Percentiles rank a stretch among this genome's conserved stretches.
These are phyloP conservation scores for Threskiornis aethiopicus DNA, from an alignment of 2,797 vertebrate species.

Conservation along the genomic window DNA sequence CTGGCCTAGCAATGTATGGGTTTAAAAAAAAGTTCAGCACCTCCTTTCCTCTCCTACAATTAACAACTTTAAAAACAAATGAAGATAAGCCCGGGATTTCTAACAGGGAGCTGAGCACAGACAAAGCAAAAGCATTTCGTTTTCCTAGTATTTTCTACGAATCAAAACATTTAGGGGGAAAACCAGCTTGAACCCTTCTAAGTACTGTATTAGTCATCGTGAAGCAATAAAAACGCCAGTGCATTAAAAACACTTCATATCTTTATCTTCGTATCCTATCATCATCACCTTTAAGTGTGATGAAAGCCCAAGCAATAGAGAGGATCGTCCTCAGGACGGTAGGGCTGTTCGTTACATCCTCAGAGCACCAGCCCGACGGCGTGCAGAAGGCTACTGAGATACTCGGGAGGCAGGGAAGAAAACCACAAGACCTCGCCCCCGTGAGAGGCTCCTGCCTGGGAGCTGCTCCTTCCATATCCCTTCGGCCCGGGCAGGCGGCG, in stretches of 20 bases:
- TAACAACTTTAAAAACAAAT: not conserved
- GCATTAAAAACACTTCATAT: not conserved
- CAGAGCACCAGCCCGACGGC: accelerated
- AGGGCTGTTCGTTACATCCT: not conserved
- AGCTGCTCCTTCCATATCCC: not conserved
- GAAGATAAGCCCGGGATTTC: not conserved
- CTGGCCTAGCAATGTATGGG: not conserved
- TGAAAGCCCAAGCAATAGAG: not conserved
- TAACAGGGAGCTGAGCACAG: not conserved
- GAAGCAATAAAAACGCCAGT: not conserved
- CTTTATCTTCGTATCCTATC: too few species aligned
- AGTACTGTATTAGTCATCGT: not conserved
- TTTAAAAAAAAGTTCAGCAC: not conserved
- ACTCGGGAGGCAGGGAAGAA: not conserved
- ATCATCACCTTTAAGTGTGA: not conserved
- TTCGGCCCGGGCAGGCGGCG: not conserved
- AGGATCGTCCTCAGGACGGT: accelerated
- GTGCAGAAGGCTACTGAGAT: not conserved
- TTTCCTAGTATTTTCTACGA: not conserved
- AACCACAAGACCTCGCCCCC: accelerated
- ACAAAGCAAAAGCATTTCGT: not conserved
- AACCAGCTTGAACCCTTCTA: not conserved
- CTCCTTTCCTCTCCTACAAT: not conserved
- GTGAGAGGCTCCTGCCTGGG: not conserved
- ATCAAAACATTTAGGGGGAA: not conserved